phyloP scores from a whole-genome alignment of 2,888 invertebrate genomes.

The Taphrorychus bicolor region DNA sequence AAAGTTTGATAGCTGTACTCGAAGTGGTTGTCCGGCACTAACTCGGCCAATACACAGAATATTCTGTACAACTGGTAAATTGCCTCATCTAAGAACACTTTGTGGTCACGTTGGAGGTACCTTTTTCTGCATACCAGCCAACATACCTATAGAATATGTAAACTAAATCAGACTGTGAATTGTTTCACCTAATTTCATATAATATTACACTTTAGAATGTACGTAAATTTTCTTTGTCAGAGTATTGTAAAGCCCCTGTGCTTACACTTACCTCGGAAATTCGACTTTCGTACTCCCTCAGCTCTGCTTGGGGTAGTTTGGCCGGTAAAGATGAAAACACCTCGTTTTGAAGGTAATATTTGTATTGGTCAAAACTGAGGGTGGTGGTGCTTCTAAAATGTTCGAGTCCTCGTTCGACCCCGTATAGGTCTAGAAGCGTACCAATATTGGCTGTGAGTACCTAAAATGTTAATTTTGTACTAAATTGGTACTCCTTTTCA shows the following conservation, averaged over 20 bases:
- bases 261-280: constrained; percentile 67
- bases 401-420: constrained; percentile 80
- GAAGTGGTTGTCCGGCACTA: constrained; percentile 66
- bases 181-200: no score
- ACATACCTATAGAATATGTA: constrained; percentile 63
- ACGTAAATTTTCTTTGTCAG: background rate
- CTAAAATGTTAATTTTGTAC: constrained; percentile 58
- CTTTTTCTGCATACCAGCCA: constrained; percentile 80
- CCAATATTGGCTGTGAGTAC: constrained; percentile 84
- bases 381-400: constrained; percentile 74
- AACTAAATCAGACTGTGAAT: no score
- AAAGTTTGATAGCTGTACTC: constrained; percentile 62
- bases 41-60: constrained; percentile 79
- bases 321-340: constrained; percentile 73
- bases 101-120: constrained; percentile 66
- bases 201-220: no score
- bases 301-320: constrained; percentile 64
- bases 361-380: constrained; percentile 77
- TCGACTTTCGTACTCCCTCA: constrained; percentile 69
- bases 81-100: constrained; percentile 69
- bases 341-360: constrained; percentile 77
- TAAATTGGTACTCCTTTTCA: no score
- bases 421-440: constrained; percentile 76
- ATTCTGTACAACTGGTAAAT: constrained; percentile 78
- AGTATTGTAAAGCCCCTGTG: background rate